Evolutionary conservation across 2,797 vertebrate genomes (phyloP), one percentile per base, ranked within the genome.

Genomic region (Ataeniobius toweri): DNA sequence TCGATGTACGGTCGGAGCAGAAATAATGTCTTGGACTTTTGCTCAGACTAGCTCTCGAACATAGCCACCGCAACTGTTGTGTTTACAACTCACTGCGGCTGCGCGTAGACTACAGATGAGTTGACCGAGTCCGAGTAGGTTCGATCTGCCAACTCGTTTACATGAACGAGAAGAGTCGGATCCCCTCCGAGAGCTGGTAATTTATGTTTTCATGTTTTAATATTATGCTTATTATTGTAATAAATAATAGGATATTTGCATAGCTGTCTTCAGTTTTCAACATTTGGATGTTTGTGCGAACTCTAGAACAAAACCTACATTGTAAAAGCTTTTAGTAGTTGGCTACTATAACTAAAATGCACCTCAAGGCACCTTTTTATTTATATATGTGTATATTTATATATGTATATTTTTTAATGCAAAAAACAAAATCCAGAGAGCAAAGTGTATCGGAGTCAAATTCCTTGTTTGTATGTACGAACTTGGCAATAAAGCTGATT

Each of bases 21-120:
- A 41, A n/a, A 74, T 48, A 31, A 26, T 22, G 1, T 26, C 1
- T 73, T 0, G 6, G 9, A 0, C 28, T 68, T 67, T n/a, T 46
- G 50, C 71, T 81, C n/a, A 59, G 71, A 14, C 18, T 26, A 71
- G 67, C 72, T 53, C 79, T 18, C 26, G 51, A 50, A 72, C 71
- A 74, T 41, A 82, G 73, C 73, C 74, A 71, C 73, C 79, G 83
- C 85, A 44, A 71, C 76, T 16, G 83, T 74, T 93, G 73, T 94
- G 94, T 95, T 96, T 95, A 95, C 94, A 95, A 93, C 87, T 0
- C 1, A 92, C 56, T 87, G 92, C 94, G 95, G 6, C 78, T 95
- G 95, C 94, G 94, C 91, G 39, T 3, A 58, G 1, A 75, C 2
- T 2, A 48, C 67, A 3, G 10, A 28, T 46, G 44, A 18, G n/a